Conservation (phyloP, 2,888 invertebrate species). For the Smittia sp. region DNA sequence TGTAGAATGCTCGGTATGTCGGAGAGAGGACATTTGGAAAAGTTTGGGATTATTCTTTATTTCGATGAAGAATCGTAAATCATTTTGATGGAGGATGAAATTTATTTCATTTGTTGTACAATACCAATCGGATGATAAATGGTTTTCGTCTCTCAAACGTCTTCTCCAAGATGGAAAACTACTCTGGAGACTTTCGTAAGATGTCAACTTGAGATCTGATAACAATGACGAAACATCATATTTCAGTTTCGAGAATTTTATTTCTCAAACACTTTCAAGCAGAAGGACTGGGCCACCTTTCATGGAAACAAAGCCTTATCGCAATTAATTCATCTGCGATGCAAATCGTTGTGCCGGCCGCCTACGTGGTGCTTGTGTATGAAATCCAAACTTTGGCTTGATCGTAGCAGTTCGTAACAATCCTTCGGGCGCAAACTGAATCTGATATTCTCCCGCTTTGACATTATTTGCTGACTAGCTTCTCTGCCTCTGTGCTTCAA, state of each 20-base stretch:
- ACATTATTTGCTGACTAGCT: no score
- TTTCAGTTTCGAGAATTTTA: not conserved
- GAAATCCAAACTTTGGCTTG: not conserved
- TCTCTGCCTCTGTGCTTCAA: no score
- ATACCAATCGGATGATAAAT: conserved; percentile 40
- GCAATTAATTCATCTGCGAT: conserved; percentile 33
- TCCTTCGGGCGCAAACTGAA: no score
- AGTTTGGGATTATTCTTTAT: conserved; percentile 30
- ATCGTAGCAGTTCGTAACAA: not conserved
- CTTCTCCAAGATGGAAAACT: not conserved
- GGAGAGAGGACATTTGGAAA: conserved; percentile 26
- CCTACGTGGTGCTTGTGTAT: not conserved
- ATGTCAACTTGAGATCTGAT: conserved; percentile 32
- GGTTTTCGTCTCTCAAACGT: not conserved
- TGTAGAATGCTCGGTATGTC: not conserved
- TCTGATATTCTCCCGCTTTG: no score
- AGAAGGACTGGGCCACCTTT: not conserved
- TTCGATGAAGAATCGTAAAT: conserved; percentile 37
- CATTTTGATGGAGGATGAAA: conserved; percentile 39
- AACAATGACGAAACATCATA: conserved; percentile 33
- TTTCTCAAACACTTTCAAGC: no score
- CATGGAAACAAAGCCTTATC: not conserved
- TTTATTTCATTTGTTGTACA: conserved; percentile 27
- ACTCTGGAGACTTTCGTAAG: not conserved
- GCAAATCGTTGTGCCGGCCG: conserved; percentile 14